Evolutionary conservation across 2,888 invertebrate species (phyloP).

Genomic region (Sminthurides aquaticus): DNA sequence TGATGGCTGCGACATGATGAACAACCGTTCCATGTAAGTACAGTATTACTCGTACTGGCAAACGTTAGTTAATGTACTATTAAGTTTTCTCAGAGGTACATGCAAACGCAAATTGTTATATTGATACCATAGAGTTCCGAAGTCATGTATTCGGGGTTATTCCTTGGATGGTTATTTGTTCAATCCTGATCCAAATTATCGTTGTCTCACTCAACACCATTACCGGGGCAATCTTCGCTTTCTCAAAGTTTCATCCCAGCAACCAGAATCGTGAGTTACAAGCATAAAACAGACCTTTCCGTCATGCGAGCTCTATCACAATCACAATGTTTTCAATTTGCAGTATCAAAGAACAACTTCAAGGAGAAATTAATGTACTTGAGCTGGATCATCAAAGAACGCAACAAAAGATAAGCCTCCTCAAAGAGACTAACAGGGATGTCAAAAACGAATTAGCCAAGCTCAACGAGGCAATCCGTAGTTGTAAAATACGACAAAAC

Average conservation of each 20-base stretch:
- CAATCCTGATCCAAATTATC: constrained; percentile 8
- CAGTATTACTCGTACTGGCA: no score
- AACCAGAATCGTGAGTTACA: not conserved
- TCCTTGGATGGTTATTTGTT: constrained; percentile 8
- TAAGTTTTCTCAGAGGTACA: no score
- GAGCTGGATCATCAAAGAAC: not conserved
- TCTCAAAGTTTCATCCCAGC: not conserved
- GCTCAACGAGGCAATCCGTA: not conserved
- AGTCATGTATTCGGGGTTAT: not conserved
- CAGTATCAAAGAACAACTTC: not conserved
- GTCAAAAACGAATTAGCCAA: not conserved
- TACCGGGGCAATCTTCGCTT: not conserved
- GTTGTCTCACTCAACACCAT: not conserved
- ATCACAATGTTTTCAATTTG: no score
- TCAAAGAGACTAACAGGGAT: not conserved
- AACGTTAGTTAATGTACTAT: no score
- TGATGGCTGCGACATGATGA: constrained; percentile 64
- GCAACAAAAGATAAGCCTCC: not conserved
- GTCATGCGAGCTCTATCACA: no score
- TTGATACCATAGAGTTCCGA: no score
- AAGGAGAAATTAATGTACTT: not conserved
- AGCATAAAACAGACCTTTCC: not conserved
- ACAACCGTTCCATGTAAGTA: constrained; percentile 48
- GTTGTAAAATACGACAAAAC: not conserved
- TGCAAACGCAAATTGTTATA: no score